Percentiles rank a stretch among this genome's conserved stretches.
Conservation (phyloP, 2,888 invertebrate genomes). For the Zootermopsis nevadensis region DNA sequence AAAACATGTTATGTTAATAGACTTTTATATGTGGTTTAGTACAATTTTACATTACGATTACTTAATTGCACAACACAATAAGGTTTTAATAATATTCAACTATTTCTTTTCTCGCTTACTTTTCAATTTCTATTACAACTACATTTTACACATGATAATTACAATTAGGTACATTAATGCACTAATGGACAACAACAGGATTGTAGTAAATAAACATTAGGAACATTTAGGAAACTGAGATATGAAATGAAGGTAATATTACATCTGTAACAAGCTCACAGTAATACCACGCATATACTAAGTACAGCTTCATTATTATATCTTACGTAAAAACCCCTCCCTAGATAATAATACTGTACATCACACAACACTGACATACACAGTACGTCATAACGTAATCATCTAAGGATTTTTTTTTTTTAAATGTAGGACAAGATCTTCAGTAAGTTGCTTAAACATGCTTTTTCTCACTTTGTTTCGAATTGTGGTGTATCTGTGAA, state of each 20-base stretch:
- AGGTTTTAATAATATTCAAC: constrained; percentile 15
- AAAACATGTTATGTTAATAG: neutral
- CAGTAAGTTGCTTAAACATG: no score
- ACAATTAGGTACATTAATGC: neutral
- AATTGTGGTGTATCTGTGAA: no score
- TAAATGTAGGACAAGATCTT: no score
- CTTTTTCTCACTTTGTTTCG: no score
- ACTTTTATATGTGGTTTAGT: constrained; percentile 2
- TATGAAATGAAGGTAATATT: neutral
- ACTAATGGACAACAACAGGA: neutral
- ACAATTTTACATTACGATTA: constrained; percentile 9
- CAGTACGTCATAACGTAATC: neutral
- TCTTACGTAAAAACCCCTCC: no score
- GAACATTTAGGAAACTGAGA: neutral
- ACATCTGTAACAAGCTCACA: neutral
- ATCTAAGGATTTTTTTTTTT: no score
- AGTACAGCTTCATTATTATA: neutral
- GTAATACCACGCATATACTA: neutral
- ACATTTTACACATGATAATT: neutral
- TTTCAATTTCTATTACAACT: neutral
- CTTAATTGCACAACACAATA: constrained; percentile 20
- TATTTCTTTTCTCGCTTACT: neutral
- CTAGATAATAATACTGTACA: neutral
- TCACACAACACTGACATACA: neutral
- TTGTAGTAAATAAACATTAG: neutral